phyloP scores from a whole-genome alignment of 1,140 invertebrate species.

The Drosophila fuyamai region DNA sequence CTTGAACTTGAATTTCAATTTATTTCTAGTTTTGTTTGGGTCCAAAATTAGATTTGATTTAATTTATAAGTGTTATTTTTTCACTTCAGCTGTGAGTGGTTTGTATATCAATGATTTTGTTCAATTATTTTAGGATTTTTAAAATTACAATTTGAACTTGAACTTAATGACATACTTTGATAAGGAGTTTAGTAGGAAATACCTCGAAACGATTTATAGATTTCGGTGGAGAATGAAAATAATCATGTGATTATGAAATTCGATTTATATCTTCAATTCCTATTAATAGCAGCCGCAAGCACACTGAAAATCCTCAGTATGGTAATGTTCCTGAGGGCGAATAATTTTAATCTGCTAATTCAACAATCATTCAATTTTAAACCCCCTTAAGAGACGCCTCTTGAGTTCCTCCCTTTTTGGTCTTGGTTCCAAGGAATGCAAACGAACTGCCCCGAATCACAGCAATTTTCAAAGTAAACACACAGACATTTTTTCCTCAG shows the following conservation, averaged over 20 bases:
- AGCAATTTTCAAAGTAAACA: conserved; percentile 80
- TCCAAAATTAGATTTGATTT: conserved; percentile 39
- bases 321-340: conserved; percentile 12
- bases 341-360: conserved; percentile 77
- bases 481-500: conserved; percentile 44
- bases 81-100: neutral
- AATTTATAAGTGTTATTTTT: conserved; percentile 52
- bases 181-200: too few species aligned
- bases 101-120: neutral
- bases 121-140: neutral
- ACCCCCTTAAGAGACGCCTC: conserved; percentile 60
- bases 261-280: neutral
- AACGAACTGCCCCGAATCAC: conserved; percentile 68
- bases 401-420: conserved; percentile 34
- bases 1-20: conserved; percentile 35
- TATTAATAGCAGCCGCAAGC: conserved; percentile 19
- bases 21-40: conserved; percentile 9
- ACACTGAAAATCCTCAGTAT: conserved; percentile 20
- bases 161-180: too few species aligned
- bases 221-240: too few species aligned
- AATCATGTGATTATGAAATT: neutral
- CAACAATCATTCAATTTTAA: conserved; percentile 73
- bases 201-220: too few species aligned
- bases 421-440: conserved; percentile 36
- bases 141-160: too few species aligned